Conservation (phyloP, 2,888 invertebrate species). For the Pheosia tremula region DNA sequence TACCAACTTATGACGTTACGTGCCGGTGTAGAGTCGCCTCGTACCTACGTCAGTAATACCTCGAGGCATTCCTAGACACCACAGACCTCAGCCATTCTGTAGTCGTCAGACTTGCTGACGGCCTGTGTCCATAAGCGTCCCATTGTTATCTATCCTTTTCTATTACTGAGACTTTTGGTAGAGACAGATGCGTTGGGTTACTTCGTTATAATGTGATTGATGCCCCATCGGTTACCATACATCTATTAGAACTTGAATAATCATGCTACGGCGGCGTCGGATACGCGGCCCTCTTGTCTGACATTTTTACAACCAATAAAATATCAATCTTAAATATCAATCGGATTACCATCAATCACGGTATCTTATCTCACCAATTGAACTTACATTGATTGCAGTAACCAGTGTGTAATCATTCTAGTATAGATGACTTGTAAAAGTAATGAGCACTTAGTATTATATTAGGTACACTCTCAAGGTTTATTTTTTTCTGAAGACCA, state of each 20-base stretch:
- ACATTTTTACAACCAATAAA: not conserved
- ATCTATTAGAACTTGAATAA: not conserved
- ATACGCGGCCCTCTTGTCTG: not conserved
- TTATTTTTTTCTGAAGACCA: too few relatives aligned
- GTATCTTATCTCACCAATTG: constrained; percentile 1
- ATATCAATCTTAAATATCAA: constrained; percentile 4
- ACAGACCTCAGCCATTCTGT: constrained; percentile 27
- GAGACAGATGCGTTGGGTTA: too few relatives aligned
- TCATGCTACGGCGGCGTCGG: not conserved
- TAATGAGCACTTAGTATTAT: not conserved
- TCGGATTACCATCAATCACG: constrained; percentile 5
- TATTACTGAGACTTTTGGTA: too few relatives aligned
- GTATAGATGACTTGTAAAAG: not conserved
- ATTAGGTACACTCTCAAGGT: too few relatives aligned
- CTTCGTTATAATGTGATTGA: too few relatives aligned
- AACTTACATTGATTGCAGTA: not conserved
- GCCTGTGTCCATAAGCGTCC: constrained; percentile 37
- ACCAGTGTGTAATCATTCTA: not conserved
- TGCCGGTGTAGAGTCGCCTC: not conserved
- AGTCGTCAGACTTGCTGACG: constrained; percentile 28
- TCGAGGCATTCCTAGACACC: constrained; percentile 3
- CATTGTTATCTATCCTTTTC: constrained; percentile 40
- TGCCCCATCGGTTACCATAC: too few relatives aligned
- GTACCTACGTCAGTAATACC: not conserved
- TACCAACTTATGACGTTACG: not conserved